These are phyloP conservation scores for Synanthedon vespiformis DNA, from an alignment of 2,888 invertebrate species.

Conservation along the genomic window DNA sequence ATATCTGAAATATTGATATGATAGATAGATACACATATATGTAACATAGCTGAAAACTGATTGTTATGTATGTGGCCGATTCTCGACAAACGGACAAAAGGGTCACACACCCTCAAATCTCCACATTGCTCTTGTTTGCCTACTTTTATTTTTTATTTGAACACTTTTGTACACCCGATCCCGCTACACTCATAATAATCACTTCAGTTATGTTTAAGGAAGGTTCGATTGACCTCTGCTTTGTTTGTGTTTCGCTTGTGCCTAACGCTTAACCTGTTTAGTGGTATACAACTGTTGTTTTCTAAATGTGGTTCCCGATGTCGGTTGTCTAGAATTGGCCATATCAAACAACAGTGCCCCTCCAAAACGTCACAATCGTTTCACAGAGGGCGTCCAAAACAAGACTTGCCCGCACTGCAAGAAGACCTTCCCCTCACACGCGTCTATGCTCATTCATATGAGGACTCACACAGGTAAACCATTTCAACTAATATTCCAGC, in stretches of 20 bases:
- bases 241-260: slow-evolving; percentile 21
- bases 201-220: slow-evolving; percentile 59
- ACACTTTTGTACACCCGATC: slow-evolving; percentile 8
- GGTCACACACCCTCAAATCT: background rate
- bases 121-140: slow-evolving; percentile 5
- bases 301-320: slow-evolving; percentile 55
- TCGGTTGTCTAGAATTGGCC: slow-evolving; percentile 77
- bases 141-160: slow-evolving; percentile 6
- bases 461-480: slow-evolving; percentile 76
- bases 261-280: background rate
- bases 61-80: slow-evolving; percentile 66
- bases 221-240: slow-evolving; percentile 12
- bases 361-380: slow-evolving; percentile 73
- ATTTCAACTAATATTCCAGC: background rate
- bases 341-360: slow-evolving; percentile 79
- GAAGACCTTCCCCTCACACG: slow-evolving; percentile 82
- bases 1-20: too few species aligned
- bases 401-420: slow-evolving; percentile 77
- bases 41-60: slow-evolving; percentile 61
- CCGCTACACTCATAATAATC: slow-evolving; percentile 58
- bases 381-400: slow-evolving; percentile 68
- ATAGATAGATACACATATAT: background rate
- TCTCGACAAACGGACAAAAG: slow-evolving; percentile 46
- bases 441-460: slow-evolving; percentile 83
- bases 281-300: slow-evolving; percentile 8